phyloP scores from a whole-genome alignment of 2,888 invertebrate species.

The Neocrepidodera transversa region DNA sequence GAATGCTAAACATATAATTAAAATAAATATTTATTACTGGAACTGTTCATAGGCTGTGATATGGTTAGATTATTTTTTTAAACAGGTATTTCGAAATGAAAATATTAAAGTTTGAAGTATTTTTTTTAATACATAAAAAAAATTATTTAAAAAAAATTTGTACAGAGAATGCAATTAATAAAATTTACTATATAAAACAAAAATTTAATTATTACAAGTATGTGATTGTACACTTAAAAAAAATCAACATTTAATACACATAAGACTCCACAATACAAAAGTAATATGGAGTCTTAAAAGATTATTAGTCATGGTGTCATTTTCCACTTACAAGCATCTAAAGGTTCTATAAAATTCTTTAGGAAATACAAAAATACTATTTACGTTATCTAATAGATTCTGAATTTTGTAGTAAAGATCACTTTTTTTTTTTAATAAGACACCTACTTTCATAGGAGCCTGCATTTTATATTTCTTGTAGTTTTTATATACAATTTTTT shows the following conservation, averaged over 20 bases:
- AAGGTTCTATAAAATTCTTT: conserved; percentile 15
- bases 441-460: conserved; percentile 5
- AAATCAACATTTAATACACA: conserved; percentile 19
- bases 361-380: conserved; percentile 32
- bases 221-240: conserved; percentile 20
- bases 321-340: conserved; percentile 24
- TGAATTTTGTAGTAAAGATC: conserved; percentile 27
- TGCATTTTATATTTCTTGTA: neutral
- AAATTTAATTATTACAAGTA: conserved; percentile 28
- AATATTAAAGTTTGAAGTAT: conserved; percentile 35
- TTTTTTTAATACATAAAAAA: conserved; percentile 43
- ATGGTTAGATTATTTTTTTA: conserved; percentile 42
- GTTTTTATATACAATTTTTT: conserved; percentile 17
- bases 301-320: conserved; percentile 20
- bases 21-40: conserved; percentile 35
- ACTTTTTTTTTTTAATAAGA: conserved; percentile 16
- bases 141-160: conserved; percentile 18
- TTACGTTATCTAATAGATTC: conserved; percentile 30
- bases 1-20: conserved; percentile 39
- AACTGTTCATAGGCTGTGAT: conserved; percentile 42
- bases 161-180: conserved; percentile 36
- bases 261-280: conserved; percentile 17
- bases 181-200: conserved; percentile 39
- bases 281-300: conserved; percentile 13
- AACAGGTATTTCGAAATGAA: conserved; percentile 38